Evolutionary conservation across 2,888 invertebrate genomes (phyloP), one percentile per base, ranked within the genome.

Genomic region (Odontothrips loti): DNA sequence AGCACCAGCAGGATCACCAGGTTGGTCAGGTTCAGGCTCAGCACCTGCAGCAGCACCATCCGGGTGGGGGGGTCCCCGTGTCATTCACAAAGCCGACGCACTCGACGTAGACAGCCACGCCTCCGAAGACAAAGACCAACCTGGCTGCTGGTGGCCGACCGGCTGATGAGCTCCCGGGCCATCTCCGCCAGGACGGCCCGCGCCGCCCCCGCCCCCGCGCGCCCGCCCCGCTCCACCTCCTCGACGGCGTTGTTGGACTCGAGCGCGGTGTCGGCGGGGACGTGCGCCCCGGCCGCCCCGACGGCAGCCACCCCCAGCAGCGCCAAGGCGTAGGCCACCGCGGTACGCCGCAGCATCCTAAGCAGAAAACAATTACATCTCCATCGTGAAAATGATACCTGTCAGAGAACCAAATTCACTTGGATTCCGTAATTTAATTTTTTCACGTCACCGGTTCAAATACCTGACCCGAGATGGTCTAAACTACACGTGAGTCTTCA

Each of bases 21-120:
- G 86, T 95, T 95, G 0, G 95, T 95, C 82, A 96, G 87, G 88
- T 95, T 96, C 80, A 96, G 87, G 85, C 95, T 95, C 79, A 95
- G 88, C 8, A 94, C 92, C 68, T 58, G 58, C 92, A 92, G 34
- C 34, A 43, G 34, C 34, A 43, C 34, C 34, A 43, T 43, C 34
- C 34, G 34, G 34, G 34, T n/a, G n/a, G n/a, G n/a, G n/a, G n/a
- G n/a, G n/a, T n/a, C n/a, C n/a, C n/a, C n/a, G n/a, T n/a, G 34
- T 43, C 34, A 43, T 2, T n/a, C 34, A 43, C 34, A 43, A 43
- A 43, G 3, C 34, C 34, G 34, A 43, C 34, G 34, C 34, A 6
- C 34, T 6, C n/a, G n/a, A n/a, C n/a, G n/a, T n/a, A n/a, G n/a
- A n/a, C n/a, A n/a, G n/a, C 3, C 34, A 6, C 34, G 34, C 34